Evolutionary conservation across 2,888 invertebrate genomes (phyloP), one percentile per base, ranked within the genome.

Genomic region (Beris morrisii): DNA sequence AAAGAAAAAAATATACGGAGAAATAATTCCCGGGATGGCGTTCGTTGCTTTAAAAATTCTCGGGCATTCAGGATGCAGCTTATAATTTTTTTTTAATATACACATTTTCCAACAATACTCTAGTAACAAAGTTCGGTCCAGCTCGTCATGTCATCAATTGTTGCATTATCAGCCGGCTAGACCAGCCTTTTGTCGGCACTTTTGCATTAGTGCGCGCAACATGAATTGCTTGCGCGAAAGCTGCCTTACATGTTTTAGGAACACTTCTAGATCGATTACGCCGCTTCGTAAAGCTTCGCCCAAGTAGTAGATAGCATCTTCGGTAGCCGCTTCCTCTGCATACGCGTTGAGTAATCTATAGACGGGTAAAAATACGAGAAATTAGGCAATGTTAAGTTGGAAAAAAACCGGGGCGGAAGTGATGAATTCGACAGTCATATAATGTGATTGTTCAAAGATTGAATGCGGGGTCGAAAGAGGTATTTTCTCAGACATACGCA

Each of bases 261-360:
- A 99, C 64, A 93, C 91, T 77, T 99, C 97, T 75, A 98, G 83
- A 83, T 97, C 97, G 75, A 99, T 93, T 6, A 95, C 93, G 69
- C 92, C 91, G 73, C 92, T 90, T 70, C 96, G 86, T 69, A 98
- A 81, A 9, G 95, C 97, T 83, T 97, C 96, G 7, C 97, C 97
- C 82, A 99, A 88, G 78, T 96, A 97, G 80, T 98, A 99, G 77
- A 99, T 96, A 69, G 97, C 94, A 84, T 99, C 99, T 83, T 99
- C 98, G 63, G 94, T 87, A 13, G 99, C 97, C 70, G 97, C 95
- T 83, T 99, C 99, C 81, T 98, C 97, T 58, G 96, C 95, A 83
- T 94, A 97, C 52, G 95, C 91, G 81, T 92, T 94, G 69, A 97
- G 82, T 75, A 98, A 87, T 78, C 92, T 92, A 74, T 2, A 67